Evolutionary conservation across 2,797 vertebrate genomes (phyloP).

Genomic region (Enteromius radiatus): DNA sequence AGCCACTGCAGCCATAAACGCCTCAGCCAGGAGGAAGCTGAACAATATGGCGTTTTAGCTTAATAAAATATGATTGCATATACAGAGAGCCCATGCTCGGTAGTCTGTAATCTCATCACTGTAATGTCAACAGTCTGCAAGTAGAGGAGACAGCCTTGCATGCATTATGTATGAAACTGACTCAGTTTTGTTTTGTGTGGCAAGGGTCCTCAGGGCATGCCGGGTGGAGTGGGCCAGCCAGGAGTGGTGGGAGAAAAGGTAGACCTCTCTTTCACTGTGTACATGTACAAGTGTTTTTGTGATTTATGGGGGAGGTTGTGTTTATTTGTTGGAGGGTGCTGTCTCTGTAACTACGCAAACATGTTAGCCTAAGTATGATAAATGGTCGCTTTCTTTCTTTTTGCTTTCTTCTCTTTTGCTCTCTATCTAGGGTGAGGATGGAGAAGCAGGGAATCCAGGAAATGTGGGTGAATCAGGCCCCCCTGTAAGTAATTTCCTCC

Average conservation of each 20-base stretch:
- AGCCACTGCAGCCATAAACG: slow-evolving; percentile 53
- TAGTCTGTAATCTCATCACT: slow-evolving; percentile 42
- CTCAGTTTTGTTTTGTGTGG: slow-evolving; percentile 53
- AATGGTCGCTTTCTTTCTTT: slow-evolving; percentile 22
- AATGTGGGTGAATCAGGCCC: slow-evolving; percentile 78
- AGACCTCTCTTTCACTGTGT: slow-evolving; percentile 51
- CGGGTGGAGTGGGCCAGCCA: slow-evolving; percentile 87
- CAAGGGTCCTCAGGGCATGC: slow-evolving; percentile 82
- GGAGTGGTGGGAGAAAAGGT: slow-evolving; percentile 92
- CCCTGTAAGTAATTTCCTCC: slow-evolving; percentile 77
- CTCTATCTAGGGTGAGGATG: slow-evolving; percentile 84
- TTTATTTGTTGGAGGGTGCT: slow-evolving; percentile 24
- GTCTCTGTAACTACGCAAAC: slow-evolving; percentile 16
- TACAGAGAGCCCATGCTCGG: slow-evolving; percentile 23
- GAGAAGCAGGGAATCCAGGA: slow-evolving; percentile 87
- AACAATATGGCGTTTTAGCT: slow-evolving; percentile 29
- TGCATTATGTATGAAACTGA: slow-evolving; percentile 48
- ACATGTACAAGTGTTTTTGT: not conserved
- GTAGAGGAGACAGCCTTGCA: slow-evolving; percentile 1
- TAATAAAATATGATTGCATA: slow-evolving; percentile 47
- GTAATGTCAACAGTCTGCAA: slow-evolving; percentile 32
- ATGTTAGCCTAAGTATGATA: slow-evolving; percentile 27
- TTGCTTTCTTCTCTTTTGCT: not conserved
- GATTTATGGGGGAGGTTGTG: not conserved
- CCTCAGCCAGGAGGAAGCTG: slow-evolving; percentile 9